Conservation (phyloP, 2,113 vertebrate genomes). For the Erythrocercus mccallii region DNA sequence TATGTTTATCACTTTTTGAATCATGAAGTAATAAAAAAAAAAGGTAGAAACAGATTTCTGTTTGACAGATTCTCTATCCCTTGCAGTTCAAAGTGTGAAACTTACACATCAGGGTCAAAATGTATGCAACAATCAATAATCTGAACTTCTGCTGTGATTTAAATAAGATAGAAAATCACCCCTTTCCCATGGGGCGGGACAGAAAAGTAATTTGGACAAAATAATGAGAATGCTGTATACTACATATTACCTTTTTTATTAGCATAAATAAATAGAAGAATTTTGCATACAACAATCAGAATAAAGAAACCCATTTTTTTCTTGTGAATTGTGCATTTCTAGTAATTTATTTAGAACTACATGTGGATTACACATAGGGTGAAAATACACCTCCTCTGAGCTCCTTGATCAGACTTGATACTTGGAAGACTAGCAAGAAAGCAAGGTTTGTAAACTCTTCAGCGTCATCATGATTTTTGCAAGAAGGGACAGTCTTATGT, state of each 20-base stretch:
- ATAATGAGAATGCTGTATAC: not conserved
- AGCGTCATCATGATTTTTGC: not conserved
- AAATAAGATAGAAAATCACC: not conserved
- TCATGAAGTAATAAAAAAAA: not conserved
- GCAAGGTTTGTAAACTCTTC: not conserved
- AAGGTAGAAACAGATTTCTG: not conserved
- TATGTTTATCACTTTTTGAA: not conserved
- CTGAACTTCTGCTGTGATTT: not conserved
- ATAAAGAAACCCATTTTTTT: not conserved
- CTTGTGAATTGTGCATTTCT: not conserved
- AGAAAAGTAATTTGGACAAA: not conserved
- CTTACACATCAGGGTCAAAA: not conserved
- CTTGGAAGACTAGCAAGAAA: not conserved
- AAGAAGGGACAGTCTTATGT: not conserved
- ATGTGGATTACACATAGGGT: not conserved
- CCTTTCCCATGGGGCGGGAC: rapidly evolving
- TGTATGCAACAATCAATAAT: not conserved
- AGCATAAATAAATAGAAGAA: not conserved
- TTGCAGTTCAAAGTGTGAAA: not conserved
- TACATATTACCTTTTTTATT: not conserved
- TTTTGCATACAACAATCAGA: not conserved
- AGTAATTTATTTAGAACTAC: not conserved
- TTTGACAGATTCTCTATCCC: not conserved
- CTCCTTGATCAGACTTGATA: not conserved
- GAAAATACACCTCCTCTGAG: not conserved